Percentiles rank a stretch among this genome's conserved stretches.
Evolutionary conservation across 2,888 invertebrate species (phyloP).

Genomic region (Sesia bembeciformis): DNA sequence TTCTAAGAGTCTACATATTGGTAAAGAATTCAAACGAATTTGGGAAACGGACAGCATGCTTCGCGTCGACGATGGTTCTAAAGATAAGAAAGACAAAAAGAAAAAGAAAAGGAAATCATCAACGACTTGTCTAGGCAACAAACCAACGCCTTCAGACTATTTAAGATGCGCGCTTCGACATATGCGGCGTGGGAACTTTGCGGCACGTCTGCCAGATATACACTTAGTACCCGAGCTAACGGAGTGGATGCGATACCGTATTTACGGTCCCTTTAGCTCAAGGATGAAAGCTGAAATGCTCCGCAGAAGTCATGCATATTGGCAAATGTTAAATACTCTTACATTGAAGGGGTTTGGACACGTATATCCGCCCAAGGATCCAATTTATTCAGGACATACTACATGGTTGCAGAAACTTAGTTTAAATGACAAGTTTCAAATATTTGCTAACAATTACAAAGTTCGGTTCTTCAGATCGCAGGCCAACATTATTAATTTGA

Average conservation of each 20-base stretch:
- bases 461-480: constrained; percentile 35
- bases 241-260: constrained; percentile 58
- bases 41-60: constrained; percentile 56
- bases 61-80: constrained; percentile 24
- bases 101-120: constrained; percentile 32
- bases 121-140: constrained; percentile 36
- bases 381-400: constrained; percentile 25
- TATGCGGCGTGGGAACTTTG: constrained; percentile 39
- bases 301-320: constrained; percentile 30
- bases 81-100: constrained; percentile 25
- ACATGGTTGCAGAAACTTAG: constrained; percentile 43
- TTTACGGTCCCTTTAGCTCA: constrained; percentile 34
- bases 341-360: constrained; percentile 31
- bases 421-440: constrained; percentile 36
- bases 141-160: constrained; percentile 44
- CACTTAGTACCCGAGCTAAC: constrained; percentile 49
- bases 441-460: constrained; percentile 31
- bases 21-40: constrained; percentile 45
- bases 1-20: constrained; percentile 31
- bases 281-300: constrained; percentile 25
- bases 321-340: constrained; percentile 34
- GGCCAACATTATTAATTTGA: constrained; percentile 38
- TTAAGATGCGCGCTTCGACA: constrained; percentile 44
- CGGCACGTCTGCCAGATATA: constrained; percentile 51
- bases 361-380: constrained; percentile 27